These are phyloP conservation scores for Aporophyla lueneburgensis DNA, from an alignment of 2,888 invertebrate genomes.

Conservation along the genomic window DNA sequence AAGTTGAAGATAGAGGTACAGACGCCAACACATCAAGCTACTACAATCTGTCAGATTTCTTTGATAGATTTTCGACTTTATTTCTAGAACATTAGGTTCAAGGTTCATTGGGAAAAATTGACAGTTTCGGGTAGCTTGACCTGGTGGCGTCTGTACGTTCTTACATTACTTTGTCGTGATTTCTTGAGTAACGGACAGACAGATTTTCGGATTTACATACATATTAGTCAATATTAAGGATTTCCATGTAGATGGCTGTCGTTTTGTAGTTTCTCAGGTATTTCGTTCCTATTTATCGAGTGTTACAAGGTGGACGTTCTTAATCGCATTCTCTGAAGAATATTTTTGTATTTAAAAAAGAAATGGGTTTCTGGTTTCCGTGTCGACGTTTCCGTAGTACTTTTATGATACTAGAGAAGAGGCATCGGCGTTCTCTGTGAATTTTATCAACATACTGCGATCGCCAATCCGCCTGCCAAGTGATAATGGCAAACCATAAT, in stretches of 20 bases:
- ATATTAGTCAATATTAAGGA: slow-evolving; percentile 21
- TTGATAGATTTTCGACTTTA: too few relatives aligned
- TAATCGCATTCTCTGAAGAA: background rate
- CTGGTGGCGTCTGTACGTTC: too few relatives aligned
- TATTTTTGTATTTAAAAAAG: background rate
- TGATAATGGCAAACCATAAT: too few relatives aligned
- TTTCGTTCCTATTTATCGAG: slow-evolving; percentile 17
- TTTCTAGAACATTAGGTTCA: too few relatives aligned
- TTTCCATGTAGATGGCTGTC: slow-evolving; percentile 23
- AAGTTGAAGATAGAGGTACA: background rate
- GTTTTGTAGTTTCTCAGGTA: slow-evolving; percentile 20
- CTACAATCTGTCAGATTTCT: too few relatives aligned
- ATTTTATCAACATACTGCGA: too few relatives aligned
- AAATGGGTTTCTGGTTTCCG: background rate
- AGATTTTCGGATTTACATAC: slow-evolving; percentile 36
- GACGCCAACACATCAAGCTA: too few relatives aligned
- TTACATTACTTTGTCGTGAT: background rate
- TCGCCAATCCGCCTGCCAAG: too few relatives aligned
- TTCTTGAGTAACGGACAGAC: slow-evolving; percentile 1
- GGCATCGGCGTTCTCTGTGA: too few relatives aligned
- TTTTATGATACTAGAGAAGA: background rate
- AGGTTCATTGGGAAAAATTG: too few relatives aligned
- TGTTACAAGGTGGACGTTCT: background rate
- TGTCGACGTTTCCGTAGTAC: background rate
- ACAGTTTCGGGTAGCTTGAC: too few relatives aligned